Evolutionary conservation across 1,140 invertebrate species (phyloP).

Genomic region (Zaprionus vittiger): DNA sequence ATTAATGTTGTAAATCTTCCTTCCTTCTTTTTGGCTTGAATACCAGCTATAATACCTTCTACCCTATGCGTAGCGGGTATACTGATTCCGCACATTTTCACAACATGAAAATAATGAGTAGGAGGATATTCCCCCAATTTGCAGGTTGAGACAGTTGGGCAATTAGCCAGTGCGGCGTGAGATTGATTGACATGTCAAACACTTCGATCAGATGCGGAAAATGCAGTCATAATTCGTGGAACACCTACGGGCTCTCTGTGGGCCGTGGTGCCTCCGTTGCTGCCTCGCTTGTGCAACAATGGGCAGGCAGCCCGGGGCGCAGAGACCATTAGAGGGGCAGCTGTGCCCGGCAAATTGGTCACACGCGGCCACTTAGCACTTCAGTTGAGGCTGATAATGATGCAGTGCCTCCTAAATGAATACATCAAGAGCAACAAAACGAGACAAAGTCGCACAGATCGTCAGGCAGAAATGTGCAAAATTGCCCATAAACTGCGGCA

Average conservation of each 20-base stretch:
- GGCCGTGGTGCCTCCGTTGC: neutral
- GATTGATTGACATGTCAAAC: slow-evolving; percentile 11
- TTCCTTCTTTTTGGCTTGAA: too few species aligned
- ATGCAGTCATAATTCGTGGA: slow-evolving; percentile 9
- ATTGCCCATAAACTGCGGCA: slow-evolving; percentile 48
- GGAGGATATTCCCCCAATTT: neutral
- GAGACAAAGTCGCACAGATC: slow-evolving; percentile 7
- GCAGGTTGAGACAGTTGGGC: neutral
- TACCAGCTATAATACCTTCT: neutral
- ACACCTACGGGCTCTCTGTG: slow-evolving; percentile 18
- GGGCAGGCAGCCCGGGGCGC: neutral
- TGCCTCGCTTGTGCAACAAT: slow-evolving; percentile 9
- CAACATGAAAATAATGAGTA: slow-evolving; percentile 6
- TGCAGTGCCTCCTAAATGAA: slow-evolving; percentile 50
- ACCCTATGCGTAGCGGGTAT: neutral
- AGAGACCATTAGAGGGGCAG: slow-evolving; percentile 49
- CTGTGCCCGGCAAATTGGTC: slow-evolving; percentile 70
- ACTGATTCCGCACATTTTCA: neutral
- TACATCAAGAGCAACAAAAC: slow-evolving; percentile 52
- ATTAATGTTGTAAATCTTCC: too few species aligned
- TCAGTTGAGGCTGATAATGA: slow-evolving; percentile 36
- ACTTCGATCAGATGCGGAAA: slow-evolving; percentile 2
- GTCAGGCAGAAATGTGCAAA: slow-evolving; percentile 51
- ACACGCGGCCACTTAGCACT: slow-evolving; percentile 79
- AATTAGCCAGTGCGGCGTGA: neutral